Percentiles rank a stretch among this genome's conserved stretches.
Conservation (phyloP, 2,113 vertebrate species). For the Cavia porcellus region DNA sequence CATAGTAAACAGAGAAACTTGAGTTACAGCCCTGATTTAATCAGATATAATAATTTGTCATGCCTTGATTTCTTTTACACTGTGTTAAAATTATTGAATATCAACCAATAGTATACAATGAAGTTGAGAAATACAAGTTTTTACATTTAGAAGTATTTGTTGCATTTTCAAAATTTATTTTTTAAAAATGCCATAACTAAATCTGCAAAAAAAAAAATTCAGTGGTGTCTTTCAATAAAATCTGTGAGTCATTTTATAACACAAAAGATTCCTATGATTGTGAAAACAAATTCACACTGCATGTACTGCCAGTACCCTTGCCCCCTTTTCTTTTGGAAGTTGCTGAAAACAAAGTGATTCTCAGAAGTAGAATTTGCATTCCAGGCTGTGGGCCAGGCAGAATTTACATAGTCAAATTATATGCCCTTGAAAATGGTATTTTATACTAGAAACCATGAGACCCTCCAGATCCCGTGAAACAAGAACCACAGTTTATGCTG, state of each 20-base stretch:
- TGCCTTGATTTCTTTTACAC: neutral
- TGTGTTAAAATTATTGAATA: conserved; percentile 43
- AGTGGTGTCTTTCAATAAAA: conserved; percentile 45
- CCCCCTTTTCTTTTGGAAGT: conserved; percentile 58
- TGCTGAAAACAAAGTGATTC: conserved; percentile 81
- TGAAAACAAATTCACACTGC: conserved; percentile 67
- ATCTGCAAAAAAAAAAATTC: neutral
- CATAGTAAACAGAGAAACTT: neutral
- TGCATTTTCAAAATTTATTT: conserved; percentile 23
- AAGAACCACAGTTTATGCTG: conserved; percentile 67
- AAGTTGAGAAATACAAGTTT: neutral
- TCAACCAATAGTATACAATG: neutral
- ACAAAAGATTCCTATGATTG: conserved; percentile 66
- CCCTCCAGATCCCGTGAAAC: conserved; percentile 76
- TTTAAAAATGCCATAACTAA: neutral
- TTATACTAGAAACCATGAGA: conserved; percentile 81
- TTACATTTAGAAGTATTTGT: conserved; percentile 1
- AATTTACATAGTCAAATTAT: conserved; percentile 86
- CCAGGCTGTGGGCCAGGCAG: conserved; percentile 85
- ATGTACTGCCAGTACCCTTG: neutral
- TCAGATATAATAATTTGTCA: neutral
- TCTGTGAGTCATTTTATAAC: conserved; percentile 61
- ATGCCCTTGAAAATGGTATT: conserved; percentile 83
- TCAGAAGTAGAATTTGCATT: conserved; percentile 88
- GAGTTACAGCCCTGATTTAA: neutral